A percentile compares a stretch with the other conserved stretches of the same genome.
phyloP scores from a whole-genome alignment of 2,797 vertebrate species.

The Platalea minor region DNA sequence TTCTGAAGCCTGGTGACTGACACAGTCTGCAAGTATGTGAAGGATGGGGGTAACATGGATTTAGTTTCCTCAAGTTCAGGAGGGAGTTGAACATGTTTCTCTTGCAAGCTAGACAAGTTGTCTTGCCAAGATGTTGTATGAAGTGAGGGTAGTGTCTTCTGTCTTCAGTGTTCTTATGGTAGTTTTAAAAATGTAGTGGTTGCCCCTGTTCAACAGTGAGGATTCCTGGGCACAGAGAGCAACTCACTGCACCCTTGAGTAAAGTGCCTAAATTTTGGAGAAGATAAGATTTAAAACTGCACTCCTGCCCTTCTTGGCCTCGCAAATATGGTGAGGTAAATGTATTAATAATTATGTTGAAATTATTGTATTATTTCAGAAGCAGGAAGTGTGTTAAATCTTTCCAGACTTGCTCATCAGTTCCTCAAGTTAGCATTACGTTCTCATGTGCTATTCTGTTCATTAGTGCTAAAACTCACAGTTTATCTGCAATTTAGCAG shows the following conservation, averaged over 20 bases:
- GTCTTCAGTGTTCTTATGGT: background rate
- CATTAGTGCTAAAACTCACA: background rate
- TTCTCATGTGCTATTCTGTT: background rate
- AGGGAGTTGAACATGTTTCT: background rate
- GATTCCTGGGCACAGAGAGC: background rate
- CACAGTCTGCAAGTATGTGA: background rate
- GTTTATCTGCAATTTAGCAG: background rate
- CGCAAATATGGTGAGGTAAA: background rate
- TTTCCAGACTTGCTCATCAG: background rate
- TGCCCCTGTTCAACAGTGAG: background rate
- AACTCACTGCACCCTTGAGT: background rate
- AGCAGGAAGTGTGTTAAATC: background rate
- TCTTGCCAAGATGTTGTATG: background rate
- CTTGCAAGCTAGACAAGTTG: background rate
- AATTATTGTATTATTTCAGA: background rate
- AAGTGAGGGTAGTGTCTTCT: background rate
- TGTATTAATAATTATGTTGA: background rate
- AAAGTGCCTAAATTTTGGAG: background rate
- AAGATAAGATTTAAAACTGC: background rate
- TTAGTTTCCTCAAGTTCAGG: background rate
- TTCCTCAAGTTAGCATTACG: background rate
- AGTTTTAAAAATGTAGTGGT: background rate
- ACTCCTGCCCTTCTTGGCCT: background rate
- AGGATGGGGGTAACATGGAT: background rate
- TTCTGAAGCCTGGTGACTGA: background rate